Evolutionary conservation across 2,797 vertebrate genomes (phyloP).

Genomic region (Acipenser transmontanus): DNA sequence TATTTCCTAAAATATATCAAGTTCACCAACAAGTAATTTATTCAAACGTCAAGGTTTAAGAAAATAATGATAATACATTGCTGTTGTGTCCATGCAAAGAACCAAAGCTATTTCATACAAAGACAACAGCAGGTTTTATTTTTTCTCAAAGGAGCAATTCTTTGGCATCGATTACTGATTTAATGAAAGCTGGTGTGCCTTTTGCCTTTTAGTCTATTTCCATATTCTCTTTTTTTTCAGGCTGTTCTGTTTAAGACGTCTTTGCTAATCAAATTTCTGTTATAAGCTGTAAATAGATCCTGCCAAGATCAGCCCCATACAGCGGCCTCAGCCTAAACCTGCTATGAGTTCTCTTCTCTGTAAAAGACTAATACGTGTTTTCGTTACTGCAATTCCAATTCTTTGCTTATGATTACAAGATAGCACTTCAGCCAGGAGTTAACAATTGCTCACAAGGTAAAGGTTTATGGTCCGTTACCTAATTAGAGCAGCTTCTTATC

Average conservation of each 20-base stretch:
- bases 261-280: constrained; percentile 64
- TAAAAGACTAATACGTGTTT: neutral
- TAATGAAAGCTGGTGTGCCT: constrained; percentile 61
- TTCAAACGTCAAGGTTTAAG: neutral
- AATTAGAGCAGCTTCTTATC: neutral
- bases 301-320: constrained; percentile 37
- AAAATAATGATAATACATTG: neutral
- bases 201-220: constrained; percentile 31
- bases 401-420: neutral
- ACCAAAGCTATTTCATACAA: constrained; percentile 40
- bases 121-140: constrained; percentile 45
- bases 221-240: constrained; percentile 49
- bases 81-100: constrained; percentile 10
- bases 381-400: neutral
- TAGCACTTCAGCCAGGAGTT: neutral
- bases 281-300: constrained; percentile 60
- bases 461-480: neutral
- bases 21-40: neutral
- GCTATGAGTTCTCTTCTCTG: neutral
- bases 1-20: no score
- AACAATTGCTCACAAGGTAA: constrained; percentile 2
- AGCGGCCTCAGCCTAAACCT: neutral
- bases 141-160: constrained; percentile 43
- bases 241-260: constrained; percentile 61
- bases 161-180: constrained; percentile 63